Conservation (phyloP, 2,113 vertebrate genomes). For the Callopanchax toddi region DNA sequence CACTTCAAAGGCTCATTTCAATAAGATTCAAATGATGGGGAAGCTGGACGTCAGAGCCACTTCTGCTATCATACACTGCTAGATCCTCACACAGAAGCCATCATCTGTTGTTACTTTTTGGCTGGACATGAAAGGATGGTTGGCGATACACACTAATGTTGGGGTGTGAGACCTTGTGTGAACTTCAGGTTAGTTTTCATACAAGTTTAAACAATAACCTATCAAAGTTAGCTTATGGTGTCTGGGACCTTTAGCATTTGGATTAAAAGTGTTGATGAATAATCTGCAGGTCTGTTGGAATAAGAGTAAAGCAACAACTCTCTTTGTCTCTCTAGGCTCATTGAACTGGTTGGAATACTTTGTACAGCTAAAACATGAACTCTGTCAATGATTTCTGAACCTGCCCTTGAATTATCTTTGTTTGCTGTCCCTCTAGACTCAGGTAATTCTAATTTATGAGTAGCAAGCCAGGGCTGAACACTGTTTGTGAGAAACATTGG, state of each 20-base stretch:
- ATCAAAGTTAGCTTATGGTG: neutral
- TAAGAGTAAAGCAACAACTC: neutral
- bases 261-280: neutral
- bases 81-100: slow-evolving; percentile 27
- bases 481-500: neutral
- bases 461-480: slow-evolving; percentile 5
- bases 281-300: neutral
- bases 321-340: slow-evolving; percentile 26
- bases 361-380: slow-evolving; percentile 50
- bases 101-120: slow-evolving; percentile 12
- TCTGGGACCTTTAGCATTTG: neutral
- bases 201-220: neutral
- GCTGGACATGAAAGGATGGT: neutral
- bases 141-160: neutral
- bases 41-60: slow-evolving; percentile 48
- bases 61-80: slow-evolving; percentile 28
- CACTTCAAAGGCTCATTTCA: slow-evolving; percentile 63
- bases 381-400: slow-evolving; percentile 71
- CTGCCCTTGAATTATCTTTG: slow-evolving; percentile 60
- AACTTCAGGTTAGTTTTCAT: slow-evolving; percentile 13
- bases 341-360: slow-evolving; percentile 17
- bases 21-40: slow-evolving; percentile 64
- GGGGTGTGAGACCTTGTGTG: neutral
- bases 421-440: slow-evolving; percentile 39
- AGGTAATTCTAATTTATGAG: slow-evolving; percentile 29